Evolutionary conservation across 2,113 vertebrate species (phyloP).

Genomic region (Cheirogaleus medius): DNA sequence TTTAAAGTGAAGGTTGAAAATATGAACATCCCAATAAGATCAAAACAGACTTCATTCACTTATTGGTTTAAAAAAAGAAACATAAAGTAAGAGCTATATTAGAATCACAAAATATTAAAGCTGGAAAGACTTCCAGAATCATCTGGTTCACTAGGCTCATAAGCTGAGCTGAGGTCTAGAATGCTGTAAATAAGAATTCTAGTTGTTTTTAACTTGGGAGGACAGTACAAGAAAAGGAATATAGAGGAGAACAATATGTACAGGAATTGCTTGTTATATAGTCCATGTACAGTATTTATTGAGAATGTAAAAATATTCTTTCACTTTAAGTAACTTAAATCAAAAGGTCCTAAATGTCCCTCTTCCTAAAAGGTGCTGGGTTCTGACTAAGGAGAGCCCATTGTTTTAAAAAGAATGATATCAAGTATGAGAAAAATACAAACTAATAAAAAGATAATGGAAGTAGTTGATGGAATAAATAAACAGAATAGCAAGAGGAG

Average conservation of each 20-base stretch:
- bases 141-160: neutral
- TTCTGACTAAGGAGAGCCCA: neutral
- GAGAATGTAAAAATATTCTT: slow-evolving; percentile 1
- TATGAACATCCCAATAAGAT: neutral
- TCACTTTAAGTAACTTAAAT: neutral
- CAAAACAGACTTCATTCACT: neutral
- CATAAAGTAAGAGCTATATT: neutral
- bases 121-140: neutral
- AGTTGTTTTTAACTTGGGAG: neutral
- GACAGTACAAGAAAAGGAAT: neutral
- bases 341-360: neutral
- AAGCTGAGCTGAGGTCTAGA: neutral
- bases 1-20: neutral
- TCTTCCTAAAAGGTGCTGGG: neutral
- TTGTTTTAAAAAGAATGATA: neutral
- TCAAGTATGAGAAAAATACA: slow-evolving; percentile 13
- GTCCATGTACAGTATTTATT: neutral
- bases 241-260: neutral
- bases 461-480: neutral
- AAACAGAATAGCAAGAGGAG: neutral
- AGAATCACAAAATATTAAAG: slow-evolving; percentile 30
- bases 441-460: neutral
- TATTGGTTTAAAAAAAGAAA: neutral
- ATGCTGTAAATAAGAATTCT: neutral
- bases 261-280: neutral